phyloP scores from a whole-genome alignment of 35 echinoderm and acorn worm species.

The Amphiura filiformis region DNA sequence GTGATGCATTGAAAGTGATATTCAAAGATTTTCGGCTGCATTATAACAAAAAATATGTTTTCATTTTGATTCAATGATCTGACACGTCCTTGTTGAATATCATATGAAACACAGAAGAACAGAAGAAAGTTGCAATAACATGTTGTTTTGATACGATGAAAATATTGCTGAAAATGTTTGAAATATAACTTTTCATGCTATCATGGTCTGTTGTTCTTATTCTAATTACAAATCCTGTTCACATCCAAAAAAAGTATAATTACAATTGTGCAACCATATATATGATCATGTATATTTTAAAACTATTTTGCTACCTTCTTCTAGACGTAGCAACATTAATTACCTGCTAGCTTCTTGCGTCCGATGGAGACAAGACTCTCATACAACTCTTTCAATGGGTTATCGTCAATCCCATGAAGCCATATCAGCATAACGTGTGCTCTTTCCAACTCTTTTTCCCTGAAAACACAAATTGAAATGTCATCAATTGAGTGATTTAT shows the following conservation, averaged over 20 bases:
- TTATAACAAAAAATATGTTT: no score
- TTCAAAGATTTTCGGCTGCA: no score
- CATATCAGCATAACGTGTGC: constrained; percentile 90
- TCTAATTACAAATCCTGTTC: neutral
- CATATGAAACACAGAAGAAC: no score
- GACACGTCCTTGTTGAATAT: no score
- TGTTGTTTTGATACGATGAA: neutral
- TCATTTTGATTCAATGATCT: no score
- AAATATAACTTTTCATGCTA: neutral
- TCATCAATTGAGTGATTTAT: neutral
- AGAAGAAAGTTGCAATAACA: no score
- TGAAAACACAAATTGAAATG: constrained; percentile 20
- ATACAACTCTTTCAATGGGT: constrained; percentile 85
- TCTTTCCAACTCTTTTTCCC: constrained; percentile 91
- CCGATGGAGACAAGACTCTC: constrained; percentile 73
- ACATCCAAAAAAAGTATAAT: neutral
- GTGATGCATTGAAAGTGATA: no score
- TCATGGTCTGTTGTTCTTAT: neutral
- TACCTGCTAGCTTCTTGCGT: constrained; percentile 86
- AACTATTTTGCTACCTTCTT: neutral
- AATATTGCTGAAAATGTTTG: neutral
- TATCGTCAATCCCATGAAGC: constrained; percentile 84
- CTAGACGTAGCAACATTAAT: neutral
- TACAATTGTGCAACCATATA: neutral
- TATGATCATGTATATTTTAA: neutral